Evolutionary conservation across 37 sponge, comb jelly and placozoan genomes (phyloP).

Genomic region (Cliona cf. orientalis): DNA sequence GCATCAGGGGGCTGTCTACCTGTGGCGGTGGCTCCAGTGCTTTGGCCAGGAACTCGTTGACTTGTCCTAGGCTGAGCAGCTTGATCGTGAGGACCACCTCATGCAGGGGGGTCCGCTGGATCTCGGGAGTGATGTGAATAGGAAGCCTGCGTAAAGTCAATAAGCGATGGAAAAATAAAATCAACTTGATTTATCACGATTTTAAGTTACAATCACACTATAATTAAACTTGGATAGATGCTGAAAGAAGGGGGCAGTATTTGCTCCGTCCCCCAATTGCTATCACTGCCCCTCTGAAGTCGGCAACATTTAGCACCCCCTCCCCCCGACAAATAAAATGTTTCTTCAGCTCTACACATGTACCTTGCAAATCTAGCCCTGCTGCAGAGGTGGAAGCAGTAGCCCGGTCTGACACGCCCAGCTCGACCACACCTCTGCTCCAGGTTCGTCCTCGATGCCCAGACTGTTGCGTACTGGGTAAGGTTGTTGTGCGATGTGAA

Average conservation of each 20-base stretch:
- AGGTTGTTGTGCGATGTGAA: conserved; percentile 81
- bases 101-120: conserved; percentile 80
- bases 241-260: no score
- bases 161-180: background rate
- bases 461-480: conserved; percentile 76
- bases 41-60: conserved; percentile 47
- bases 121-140: conserved; percentile 81
- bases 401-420: conserved; percentile 76
- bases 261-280: no score
- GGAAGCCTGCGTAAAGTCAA: conserved; percentile 56
- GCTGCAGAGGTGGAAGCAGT: conserved; percentile 88
- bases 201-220: no score
- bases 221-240: no score
- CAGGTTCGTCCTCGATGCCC: conserved; percentile 83
- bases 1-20: no score
- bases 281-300: no score
- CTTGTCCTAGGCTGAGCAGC: conserved; percentile 76
- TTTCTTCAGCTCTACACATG: conserved; percentile 19
- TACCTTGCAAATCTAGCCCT: conserved; percentile 66
- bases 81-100: conserved; percentile 77
- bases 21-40: conserved; percentile 80
- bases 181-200: no score
- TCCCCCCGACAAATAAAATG: no score
- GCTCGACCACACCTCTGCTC: conserved; percentile 87
- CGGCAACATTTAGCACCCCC: no score